Percentiles rank a stretch among this genome's conserved stretches.
Conservation (phyloP, 2,113 vertebrate genomes). For the Antechinus stuartii region DNA sequence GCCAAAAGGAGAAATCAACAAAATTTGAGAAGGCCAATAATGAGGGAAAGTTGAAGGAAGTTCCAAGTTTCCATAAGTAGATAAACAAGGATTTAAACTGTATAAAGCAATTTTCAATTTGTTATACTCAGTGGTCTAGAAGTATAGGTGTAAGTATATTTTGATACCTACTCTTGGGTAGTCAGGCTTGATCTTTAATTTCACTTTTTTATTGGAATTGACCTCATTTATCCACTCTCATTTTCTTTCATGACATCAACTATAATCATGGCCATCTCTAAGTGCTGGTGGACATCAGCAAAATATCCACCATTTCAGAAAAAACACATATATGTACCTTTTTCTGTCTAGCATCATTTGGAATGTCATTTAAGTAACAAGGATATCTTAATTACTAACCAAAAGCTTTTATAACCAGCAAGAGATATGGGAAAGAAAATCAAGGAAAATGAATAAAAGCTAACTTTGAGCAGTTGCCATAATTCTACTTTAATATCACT, state of each 20-base stretch:
- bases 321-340: background rate
- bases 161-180: background rate
- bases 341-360: background rate
- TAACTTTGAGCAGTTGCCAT: slow-evolving; percentile 5
- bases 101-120: background rate
- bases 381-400: slow-evolving; percentile 37
- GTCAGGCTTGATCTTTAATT: background rate
- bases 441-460: slow-evolving; percentile 24
- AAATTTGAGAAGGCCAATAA: background rate
- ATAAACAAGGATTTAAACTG: background rate
- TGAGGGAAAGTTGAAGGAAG: background rate
- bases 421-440: slow-evolving; percentile 42
- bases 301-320: background rate
- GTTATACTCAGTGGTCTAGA: background rate
- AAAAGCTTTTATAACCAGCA: background rate
- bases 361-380: slow-evolving; percentile 5
- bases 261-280: background rate
- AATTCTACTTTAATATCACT: background rate
- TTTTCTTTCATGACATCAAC: background rate
- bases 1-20: background rate
- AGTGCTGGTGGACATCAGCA: background rate
- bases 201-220: background rate
- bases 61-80: background rate
- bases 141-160: background rate
- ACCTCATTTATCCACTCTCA: background rate